Percentiles rank a stretch among this genome's conserved stretches.
Evolutionary conservation across 1,140 invertebrate genomes (phyloP).

Genomic region (Drosophila saltans): DNA sequence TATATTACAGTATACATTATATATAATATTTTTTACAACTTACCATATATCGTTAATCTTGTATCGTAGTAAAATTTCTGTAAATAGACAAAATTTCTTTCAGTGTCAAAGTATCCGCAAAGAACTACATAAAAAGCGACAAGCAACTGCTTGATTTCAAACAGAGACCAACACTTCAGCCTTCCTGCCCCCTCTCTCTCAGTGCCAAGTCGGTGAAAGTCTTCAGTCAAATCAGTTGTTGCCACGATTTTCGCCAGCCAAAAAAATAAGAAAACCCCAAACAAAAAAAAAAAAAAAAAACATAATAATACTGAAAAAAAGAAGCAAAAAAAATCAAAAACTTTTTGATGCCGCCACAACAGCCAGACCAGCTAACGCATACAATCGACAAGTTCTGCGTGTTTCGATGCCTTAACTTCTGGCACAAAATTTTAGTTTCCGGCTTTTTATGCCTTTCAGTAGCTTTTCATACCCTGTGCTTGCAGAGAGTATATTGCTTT

Average conservation of each 20-base stretch:
- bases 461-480: background rate
- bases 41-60: too few species aligned
- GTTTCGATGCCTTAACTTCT: slow-evolving; percentile 71
- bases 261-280: slow-evolving; percentile 48
- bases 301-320: slow-evolving; percentile 25
- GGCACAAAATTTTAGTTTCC: slow-evolving; percentile 78
- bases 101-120: slow-evolving; percentile 51
- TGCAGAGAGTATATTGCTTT: background rate
- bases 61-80: background rate
- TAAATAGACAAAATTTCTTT: slow-evolving; percentile 22
- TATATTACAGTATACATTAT: too few species aligned
- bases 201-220: slow-evolving; percentile 51
- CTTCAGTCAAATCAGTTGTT: slow-evolving; percentile 76
- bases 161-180: slow-evolving; percentile 14
- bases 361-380: slow-evolving; percentile 30
- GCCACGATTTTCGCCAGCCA: slow-evolving; percentile 66
- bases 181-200: background rate
- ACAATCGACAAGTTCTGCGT: slow-evolving; percentile 74
- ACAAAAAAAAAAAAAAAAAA: slow-evolving; percentile 9
- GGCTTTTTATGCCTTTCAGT: slow-evolving; percentile 65
- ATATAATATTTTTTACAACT: too few species aligned
- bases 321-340: slow-evolving; percentile 50
- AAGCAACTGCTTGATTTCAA: slow-evolving; percentile 28
- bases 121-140: slow-evolving; percentile 41
- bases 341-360: slow-evolving; percentile 58